These are phyloP conservation scores for Odontamblyopus lacepedii DNA, from an alignment of 2,797 vertebrate genomes.

Conservation along the genomic window DNA sequence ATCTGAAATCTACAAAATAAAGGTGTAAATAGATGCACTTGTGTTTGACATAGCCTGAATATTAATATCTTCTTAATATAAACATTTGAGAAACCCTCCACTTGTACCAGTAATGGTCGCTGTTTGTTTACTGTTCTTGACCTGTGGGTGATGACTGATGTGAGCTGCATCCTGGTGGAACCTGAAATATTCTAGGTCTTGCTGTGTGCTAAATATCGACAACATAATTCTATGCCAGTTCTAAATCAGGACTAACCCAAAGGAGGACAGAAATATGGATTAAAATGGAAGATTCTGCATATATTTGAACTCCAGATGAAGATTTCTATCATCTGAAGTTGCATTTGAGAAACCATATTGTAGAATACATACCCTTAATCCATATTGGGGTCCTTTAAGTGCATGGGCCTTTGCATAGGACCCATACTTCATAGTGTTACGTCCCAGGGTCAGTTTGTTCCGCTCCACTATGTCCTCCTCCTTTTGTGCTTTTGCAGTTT, in stretches of 20 bases:
- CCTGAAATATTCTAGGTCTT: no score
- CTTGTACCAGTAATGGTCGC: background rate
- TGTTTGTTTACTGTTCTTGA: background rate
- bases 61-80: background rate
- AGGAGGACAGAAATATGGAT: no score
- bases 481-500: constrained; percentile 37
- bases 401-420: constrained; percentile 80
- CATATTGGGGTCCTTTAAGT: constrained; percentile 52
- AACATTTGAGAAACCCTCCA: background rate
- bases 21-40: no score
- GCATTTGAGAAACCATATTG: background rate
- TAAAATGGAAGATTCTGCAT: no score
- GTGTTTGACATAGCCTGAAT: no score
- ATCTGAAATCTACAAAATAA: no score
- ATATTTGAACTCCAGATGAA: no score
- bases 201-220: no score
- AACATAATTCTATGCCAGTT: no score
- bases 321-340: no score
- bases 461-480: constrained; percentile 80
- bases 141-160: background rate
- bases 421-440: constrained; percentile 55
- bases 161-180: background rate
- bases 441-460: constrained; percentile 85
- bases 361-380: constrained; percentile 71
- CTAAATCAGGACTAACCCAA: no score